Percentiles rank a stretch among this genome's conserved stretches.
Evolutionary conservation across 2,888 invertebrate species (phyloP).

Genomic region (Caprella mutica): DNA sequence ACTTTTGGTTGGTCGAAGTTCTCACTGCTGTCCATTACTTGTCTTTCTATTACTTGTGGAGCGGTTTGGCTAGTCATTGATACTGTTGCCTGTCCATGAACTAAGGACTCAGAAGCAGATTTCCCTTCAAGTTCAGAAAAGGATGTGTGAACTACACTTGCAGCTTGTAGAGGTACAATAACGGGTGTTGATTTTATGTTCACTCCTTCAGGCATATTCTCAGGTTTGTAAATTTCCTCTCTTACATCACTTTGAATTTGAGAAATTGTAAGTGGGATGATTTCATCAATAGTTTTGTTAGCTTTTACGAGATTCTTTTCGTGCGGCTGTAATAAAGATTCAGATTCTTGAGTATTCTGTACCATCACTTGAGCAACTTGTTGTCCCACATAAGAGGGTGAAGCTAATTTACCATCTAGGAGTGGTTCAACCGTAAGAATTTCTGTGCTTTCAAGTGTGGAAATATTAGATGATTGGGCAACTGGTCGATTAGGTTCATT

Average conservation of each 20-base stretch:
- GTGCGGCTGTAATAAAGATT: background rate
- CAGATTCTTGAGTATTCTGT: constrained; percentile 12
- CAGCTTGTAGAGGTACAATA: constrained; percentile 32
- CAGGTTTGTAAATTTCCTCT: constrained; percentile 39
- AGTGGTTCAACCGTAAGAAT: constrained; percentile 36
- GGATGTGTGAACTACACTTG: constrained; percentile 43
- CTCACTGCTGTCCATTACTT: background rate
- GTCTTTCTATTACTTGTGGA: background rate
- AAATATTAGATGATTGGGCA: constrained; percentile 17
- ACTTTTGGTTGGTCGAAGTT: background rate
- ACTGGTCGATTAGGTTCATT: constrained; percentile 17
- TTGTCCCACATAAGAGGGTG: constrained; percentile 40
- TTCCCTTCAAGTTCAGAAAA: constrained; percentile 41
- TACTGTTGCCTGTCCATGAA: background rate
- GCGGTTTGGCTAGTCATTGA: background rate
- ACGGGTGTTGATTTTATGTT: constrained; percentile 26
- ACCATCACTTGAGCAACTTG: constrained; percentile 40
- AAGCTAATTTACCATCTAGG: constrained; percentile 42
- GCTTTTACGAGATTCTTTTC: background rate
- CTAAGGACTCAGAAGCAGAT: background rate
- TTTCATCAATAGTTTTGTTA: background rate
- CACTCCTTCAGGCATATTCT: background rate
- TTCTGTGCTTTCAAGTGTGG: constrained; percentile 14
- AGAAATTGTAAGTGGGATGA: background rate
- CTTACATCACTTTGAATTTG: constrained; percentile 42